These are phyloP conservation scores for Labeo calbasu DNA, from an alignment of 2,797 vertebrate genomes.

Conservation along the genomic window DNA sequence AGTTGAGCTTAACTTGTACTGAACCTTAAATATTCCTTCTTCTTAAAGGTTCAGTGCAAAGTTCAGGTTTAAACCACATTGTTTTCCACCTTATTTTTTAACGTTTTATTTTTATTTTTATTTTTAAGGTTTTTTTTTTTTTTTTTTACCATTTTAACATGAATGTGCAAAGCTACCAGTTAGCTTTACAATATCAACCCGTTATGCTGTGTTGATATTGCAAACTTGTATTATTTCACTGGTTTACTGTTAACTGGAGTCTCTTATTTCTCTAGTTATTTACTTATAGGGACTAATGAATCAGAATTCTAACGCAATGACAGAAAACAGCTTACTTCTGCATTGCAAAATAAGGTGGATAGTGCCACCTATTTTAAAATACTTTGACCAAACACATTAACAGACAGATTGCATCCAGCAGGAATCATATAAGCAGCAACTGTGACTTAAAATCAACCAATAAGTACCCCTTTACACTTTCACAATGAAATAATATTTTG, in stretches of 20 bases:
- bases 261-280: neutral
- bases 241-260: neutral
- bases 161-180: neutral
- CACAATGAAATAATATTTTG: neutral
- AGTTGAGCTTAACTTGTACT: neutral
- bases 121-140: too few species aligned
- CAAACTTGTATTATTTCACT: neutral
- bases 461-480: neutral
- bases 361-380: neutral
- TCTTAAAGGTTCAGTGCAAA: neutral
- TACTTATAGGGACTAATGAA: neutral
- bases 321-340: neutral
- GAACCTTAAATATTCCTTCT: too few species aligned
- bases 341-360: neutral
- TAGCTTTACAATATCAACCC: neutral
- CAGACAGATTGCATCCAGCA: neutral
- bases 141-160: neutral
- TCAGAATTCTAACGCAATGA: neutral
- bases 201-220: neutral
- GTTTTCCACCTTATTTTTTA: neutral
- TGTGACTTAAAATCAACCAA: neutral
- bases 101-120: neutral
- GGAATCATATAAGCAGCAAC: neutral
- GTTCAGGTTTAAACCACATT: neutral
- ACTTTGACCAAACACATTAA: neutral